A percentile compares a stretch with the other conserved stretches of the same genome.
phyloP scores from a whole-genome alignment of 2,113 vertebrate species.

The Aptenodytes forsteri region DNA sequence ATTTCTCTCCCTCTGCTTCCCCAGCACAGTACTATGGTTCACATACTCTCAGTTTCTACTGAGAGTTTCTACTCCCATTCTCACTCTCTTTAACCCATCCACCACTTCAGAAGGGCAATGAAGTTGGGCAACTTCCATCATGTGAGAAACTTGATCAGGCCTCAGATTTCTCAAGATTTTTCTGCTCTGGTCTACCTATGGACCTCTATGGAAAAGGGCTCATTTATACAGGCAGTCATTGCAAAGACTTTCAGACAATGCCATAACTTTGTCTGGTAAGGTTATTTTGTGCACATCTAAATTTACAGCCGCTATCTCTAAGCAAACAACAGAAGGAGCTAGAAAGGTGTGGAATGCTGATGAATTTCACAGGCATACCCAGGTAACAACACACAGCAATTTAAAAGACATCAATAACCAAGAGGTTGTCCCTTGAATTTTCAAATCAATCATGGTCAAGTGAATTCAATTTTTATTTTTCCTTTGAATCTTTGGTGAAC shows the following conservation, averaged over 20 bases:
- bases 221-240: neutral
- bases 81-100: neutral
- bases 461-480: conserved; percentile 56
- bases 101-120: neutral
- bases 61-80: neutral
- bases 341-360: conserved; percentile 58
- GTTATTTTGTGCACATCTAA: conserved; percentile 20
- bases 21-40: neutral
- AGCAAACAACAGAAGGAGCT: conserved; percentile 38
- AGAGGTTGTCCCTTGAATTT: conserved; percentile 51
- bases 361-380: conserved; percentile 55
- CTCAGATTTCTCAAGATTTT: neutral
- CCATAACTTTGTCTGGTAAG: conserved; percentile 40
- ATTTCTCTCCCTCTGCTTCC: neutral
- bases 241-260: conserved; percentile 37
- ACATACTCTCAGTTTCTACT: neutral
- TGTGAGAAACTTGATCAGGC: neutral
- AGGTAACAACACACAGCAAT: conserved; percentile 44
- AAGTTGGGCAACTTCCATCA: neutral
- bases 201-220: neutral
- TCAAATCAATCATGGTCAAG: conserved; percentile 55
- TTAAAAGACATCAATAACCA: conserved; percentile 68
- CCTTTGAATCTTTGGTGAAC: conserved; percentile 10
- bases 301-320: conserved; percentile 56
- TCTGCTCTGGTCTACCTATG: neutral